These are phyloP conservation scores for Troides helena DNA, from an alignment of 2,888 invertebrate species.

Conservation along the genomic window DNA sequence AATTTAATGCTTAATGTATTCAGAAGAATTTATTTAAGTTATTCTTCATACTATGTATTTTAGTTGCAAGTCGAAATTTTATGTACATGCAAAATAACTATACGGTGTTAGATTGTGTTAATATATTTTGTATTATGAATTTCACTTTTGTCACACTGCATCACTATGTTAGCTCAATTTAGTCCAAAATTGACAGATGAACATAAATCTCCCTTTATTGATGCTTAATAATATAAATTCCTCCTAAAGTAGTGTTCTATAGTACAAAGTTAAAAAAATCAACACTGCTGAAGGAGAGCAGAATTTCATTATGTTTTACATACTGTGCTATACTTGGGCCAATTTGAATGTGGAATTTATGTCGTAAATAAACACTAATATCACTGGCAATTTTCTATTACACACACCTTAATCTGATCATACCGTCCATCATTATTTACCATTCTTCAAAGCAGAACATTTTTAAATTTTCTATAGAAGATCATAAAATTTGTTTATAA, in stretches of 20 bases:
- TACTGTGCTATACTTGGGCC: not conserved
- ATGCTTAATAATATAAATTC: not conserved
- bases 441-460: no score
- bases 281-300: slow-evolving; percentile 24
- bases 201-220: not conserved
- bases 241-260: slow-evolving; percentile 25
- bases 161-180: not conserved
- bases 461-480: no score
- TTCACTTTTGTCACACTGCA: not conserved
- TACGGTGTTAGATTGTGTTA: no score
- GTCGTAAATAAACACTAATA: not conserved
- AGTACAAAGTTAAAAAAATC: slow-evolving; percentile 30
- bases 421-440: no score
- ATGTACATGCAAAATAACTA: slow-evolving; percentile 8
- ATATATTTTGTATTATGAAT: no score
- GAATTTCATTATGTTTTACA: not conserved
- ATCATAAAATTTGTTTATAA: no score
- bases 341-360: not conserved
- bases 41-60: slow-evolving; percentile 6
- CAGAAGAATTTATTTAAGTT: slow-evolving; percentile 34
- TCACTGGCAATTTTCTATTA: not conserved
- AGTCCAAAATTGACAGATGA: not conserved
- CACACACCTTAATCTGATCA: no score
- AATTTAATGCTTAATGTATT: slow-evolving; percentile 44
- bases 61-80: slow-evolving; percentile 14